phyloP scores from a whole-genome alignment of 2,113 vertebrate species.

The Archocentrus centrarchus region DNA sequence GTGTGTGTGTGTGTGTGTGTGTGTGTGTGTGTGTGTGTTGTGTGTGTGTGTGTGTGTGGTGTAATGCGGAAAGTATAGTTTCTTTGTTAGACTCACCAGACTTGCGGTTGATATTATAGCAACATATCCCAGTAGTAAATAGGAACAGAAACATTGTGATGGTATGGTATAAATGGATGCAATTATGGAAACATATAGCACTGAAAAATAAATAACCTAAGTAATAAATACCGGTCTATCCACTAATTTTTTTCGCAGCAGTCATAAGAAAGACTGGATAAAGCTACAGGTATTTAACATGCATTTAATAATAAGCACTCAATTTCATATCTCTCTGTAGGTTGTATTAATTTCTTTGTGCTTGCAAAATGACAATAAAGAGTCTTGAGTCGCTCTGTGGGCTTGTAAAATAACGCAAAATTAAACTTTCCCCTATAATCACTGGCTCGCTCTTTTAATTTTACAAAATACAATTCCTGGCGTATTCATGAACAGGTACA shows the following conservation, averaged over 20 bases:
- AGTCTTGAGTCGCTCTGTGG: not conserved
- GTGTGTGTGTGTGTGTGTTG: not conserved
- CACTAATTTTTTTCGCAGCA: constrained; percentile 14
- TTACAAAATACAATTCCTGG: not conserved
- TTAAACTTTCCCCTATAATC: not conserved
- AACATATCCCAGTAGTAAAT: not conserved
- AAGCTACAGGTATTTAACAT: not conserved
- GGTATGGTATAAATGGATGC: not conserved
- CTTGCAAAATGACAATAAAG: not conserved
- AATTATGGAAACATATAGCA: not conserved
- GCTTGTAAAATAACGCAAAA: not conserved
- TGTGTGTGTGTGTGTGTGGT: not conserved
- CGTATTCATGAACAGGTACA: not conserved
- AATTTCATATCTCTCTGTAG: not conserved
- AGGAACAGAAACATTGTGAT: not conserved
- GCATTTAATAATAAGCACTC: not conserved
- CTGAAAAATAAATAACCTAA: not conserved
- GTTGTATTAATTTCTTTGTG: not conserved
- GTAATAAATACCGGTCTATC: not conserved
- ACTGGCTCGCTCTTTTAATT: not conserved
- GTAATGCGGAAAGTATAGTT: constrained; percentile 25
- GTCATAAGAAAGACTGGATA: not conserved
- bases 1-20: not conserved
- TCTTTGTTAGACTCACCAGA: constrained; percentile 12
- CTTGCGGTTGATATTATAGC: not conserved